Percentiles rank a stretch among this genome's conserved stretches.
Evolutionary conservation across 2,797 vertebrate species (phyloP).

Genomic region (Coregonus sp.): DNA sequence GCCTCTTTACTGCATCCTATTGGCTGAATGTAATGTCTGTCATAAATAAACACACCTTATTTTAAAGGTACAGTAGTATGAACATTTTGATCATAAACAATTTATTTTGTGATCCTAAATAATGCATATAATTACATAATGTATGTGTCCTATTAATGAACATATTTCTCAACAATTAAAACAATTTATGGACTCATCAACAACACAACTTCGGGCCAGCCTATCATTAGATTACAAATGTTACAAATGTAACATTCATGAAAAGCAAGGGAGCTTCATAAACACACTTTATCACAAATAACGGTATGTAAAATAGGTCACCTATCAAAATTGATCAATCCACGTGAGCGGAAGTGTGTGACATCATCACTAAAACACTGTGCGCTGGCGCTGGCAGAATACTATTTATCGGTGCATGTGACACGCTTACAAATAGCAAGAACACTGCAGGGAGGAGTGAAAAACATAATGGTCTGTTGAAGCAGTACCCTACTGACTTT

Average conservation of each 20-base stretch:
- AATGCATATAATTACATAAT: background rate
- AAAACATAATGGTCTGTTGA: conserved; percentile 46
- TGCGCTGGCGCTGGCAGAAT: conserved; percentile 31
- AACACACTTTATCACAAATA: background rate
- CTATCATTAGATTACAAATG: background rate
- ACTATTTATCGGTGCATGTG: conserved; percentile 57
- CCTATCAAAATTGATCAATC: conserved; percentile 32
- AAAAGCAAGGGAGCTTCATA: background rate
- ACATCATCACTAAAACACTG: conserved; percentile 76
- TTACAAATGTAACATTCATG: background rate
- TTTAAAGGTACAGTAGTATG: background rate
- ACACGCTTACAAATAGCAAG: conserved; percentile 69
- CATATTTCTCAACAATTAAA: background rate
- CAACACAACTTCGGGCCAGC: background rate
- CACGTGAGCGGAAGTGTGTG: conserved; percentile 80
- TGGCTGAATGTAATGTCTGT: background rate
- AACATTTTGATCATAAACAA: background rate
- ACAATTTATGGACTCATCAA: too few species aligned
- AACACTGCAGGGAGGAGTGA: conserved; percentile 49
- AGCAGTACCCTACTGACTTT: conserved; percentile 19
- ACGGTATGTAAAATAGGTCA: conserved; percentile 39
- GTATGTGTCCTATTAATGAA: background rate
- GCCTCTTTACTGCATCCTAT: background rate
- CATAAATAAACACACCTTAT: background rate
- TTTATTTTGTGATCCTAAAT: background rate